These are phyloP conservation scores for Hypolimnas misippus DNA, from an alignment of 2,888 invertebrate species.

Conservation along the genomic window DNA sequence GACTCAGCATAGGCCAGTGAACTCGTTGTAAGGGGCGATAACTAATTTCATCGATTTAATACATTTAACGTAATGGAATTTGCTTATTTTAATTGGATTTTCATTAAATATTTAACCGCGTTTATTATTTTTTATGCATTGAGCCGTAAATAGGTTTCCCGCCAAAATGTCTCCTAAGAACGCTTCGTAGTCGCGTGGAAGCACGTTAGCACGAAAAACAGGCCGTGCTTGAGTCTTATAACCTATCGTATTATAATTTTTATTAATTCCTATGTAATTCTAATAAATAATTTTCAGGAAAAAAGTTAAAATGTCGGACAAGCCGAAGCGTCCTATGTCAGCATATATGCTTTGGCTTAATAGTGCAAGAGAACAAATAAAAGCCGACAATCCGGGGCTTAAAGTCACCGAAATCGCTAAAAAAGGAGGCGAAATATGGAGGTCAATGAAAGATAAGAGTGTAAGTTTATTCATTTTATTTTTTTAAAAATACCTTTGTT, in stretches of 20 bases:
- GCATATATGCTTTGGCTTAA: slow-evolving; percentile 98
- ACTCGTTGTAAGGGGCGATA: slow-evolving; percentile 80
- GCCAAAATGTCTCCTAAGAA: slow-evolving; percentile 79
- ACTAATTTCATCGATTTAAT: slow-evolving; percentile 59
- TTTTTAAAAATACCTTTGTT: slow-evolving; percentile 28
- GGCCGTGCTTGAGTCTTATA: slow-evolving; percentile 47
- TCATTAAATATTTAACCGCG: slow-evolving; percentile 36
- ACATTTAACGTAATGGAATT: slow-evolving; percentile 46
- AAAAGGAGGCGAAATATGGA: slow-evolving; percentile 98
- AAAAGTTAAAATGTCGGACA: slow-evolving; percentile 91
- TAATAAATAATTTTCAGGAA: slow-evolving; percentile 63
- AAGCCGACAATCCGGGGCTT: slow-evolving; percentile 95
- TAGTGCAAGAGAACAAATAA: slow-evolving; percentile 93
- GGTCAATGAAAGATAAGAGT: slow-evolving; percentile 93
- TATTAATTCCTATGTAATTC: slow-evolving; percentile 43
- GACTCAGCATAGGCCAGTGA: slow-evolving; percentile 82
- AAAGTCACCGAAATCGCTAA: slow-evolving; percentile 96
- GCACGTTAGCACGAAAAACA: slow-evolving; percentile 52
- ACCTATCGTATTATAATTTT: slow-evolving; percentile 59
- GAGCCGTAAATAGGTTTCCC: slow-evolving; percentile 71
- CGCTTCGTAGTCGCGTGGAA: slow-evolving; percentile 57
- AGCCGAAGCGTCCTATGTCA: slow-evolving; percentile 96
- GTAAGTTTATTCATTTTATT: slow-evolving; percentile 77
- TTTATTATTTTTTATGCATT: slow-evolving; percentile 38
- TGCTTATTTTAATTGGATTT: slow-evolving; percentile 43